phyloP scores from a whole-genome alignment of 2,797 vertebrate species.

The Tapera naevia region DNA sequence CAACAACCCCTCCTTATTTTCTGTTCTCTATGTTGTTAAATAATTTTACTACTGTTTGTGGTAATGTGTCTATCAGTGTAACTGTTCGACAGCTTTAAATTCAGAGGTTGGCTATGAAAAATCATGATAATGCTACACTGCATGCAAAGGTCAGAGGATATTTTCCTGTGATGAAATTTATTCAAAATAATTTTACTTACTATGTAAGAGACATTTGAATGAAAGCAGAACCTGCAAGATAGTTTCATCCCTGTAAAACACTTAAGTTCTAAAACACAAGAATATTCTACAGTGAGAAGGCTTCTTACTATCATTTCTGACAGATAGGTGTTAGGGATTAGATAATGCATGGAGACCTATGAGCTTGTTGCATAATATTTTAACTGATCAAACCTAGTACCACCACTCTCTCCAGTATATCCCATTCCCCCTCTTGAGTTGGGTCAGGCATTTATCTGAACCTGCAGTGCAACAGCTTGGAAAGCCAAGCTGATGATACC shows the following conservation, averaged over 20 bases:
- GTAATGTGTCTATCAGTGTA: background rate
- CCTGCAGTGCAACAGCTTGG: background rate
- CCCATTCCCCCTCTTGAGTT: background rate
- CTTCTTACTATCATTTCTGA: background rate
- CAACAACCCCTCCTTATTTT: background rate
- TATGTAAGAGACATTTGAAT: background rate
- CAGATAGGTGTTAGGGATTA: background rate
- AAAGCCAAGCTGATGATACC: background rate
- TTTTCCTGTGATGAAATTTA: background rate
- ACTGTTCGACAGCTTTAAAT: background rate
- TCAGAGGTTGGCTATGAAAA: background rate
- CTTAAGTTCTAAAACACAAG: background rate
- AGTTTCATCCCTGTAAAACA: background rate
- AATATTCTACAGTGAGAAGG: background rate
- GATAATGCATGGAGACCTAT: background rate
- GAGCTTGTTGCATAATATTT: background rate
- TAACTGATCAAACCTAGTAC: background rate
- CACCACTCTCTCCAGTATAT: background rate
- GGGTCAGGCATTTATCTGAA: background rate
- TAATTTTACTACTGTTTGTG: background rate
- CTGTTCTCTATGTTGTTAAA: background rate
- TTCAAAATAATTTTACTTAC: background rate
- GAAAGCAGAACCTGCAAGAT: background rate
- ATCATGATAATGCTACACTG: background rate
- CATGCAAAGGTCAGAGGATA: background rate